These are phyloP conservation scores for Rachycentron canadum DNA, from an alignment of 2,797 vertebrate species.

Conservation along the genomic window DNA sequence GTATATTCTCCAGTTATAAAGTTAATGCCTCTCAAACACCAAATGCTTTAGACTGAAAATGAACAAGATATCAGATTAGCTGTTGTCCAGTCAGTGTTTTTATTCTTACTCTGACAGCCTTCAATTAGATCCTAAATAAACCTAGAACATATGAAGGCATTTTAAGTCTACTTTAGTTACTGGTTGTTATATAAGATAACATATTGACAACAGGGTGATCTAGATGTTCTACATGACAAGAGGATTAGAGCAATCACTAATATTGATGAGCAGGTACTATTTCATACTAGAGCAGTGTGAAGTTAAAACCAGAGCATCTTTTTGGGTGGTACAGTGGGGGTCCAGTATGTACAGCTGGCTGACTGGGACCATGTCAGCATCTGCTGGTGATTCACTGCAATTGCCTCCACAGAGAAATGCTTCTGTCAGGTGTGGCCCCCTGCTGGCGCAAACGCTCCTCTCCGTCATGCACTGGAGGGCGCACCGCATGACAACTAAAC, in stretches of 20 bases:
- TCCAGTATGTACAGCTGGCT: background rate
- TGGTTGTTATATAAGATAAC: background rate
- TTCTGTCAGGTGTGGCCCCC: constrained; percentile 33
- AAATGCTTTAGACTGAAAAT: background rate
- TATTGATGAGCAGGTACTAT: background rate
- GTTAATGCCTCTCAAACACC: constrained; percentile 12
- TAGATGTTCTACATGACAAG: constrained; percentile 2
- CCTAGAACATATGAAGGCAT: background rate
- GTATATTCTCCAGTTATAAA: constrained; percentile 8
- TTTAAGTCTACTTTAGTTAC: background rate
- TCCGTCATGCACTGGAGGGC: constrained; percentile 12
- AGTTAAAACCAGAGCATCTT: background rate
- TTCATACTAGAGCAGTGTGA: background rate
- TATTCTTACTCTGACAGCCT: background rate
- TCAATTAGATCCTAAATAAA: background rate
- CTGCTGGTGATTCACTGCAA: constrained; percentile 45
- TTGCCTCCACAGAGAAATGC: constrained; percentile 2
- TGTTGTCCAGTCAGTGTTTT: background rate
- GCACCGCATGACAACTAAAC: constrained; percentile 12
- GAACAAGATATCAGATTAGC: constrained; percentile 1
- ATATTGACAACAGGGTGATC: background rate
- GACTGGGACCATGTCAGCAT: constrained; percentile 48
- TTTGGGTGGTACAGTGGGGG: background rate
- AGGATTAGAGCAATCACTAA: background rate
- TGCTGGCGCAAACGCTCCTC: constrained; percentile 46